A percentile compares a stretch with the other conserved stretches of the same genome.
Evolutionary conservation across 1,140 invertebrate genomes (phyloP).

Genomic region (Bradysia coprophila): DNA sequence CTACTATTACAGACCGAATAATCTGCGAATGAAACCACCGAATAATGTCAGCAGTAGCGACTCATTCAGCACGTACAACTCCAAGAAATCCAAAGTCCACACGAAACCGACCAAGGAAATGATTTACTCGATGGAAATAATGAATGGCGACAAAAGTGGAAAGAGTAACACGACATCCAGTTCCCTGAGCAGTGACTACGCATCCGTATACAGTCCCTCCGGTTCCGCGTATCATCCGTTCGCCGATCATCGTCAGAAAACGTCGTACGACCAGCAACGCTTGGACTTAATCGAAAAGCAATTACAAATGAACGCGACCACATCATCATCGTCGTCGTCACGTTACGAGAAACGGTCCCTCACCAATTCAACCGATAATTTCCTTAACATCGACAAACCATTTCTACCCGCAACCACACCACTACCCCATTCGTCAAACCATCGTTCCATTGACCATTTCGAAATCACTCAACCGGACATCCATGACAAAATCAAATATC

Average conservation of each 20-base stretch:
- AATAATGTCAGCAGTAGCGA: constrained; percentile 16
- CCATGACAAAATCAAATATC: background rate
- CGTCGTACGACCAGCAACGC: background rate
- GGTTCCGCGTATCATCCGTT: background rate
- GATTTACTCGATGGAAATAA: background rate
- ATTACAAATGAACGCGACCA: no score
- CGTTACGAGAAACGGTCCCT: background rate
- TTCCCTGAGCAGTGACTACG: constrained; percentile 16
- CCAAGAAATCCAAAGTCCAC: background rate
- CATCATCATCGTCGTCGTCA: background rate
- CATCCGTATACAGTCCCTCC: constrained; percentile 20
- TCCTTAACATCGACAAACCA: background rate
- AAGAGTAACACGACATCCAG: constrained; percentile 4
- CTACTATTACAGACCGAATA: background rate
- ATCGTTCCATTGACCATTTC: background rate
- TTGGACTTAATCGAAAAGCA: background rate
- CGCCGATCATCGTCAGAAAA: background rate
- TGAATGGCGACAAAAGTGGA: constrained; percentile 2
- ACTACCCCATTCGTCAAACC: background rate
- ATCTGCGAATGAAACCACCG: constrained; percentile 1
- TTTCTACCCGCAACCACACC: background rate
- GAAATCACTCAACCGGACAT: background rate
- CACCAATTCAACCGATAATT: background rate
- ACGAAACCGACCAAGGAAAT: background rate
- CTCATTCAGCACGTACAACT: background rate